Evolutionary conservation across 2,113 vertebrate species (phyloP), one percentile per base, ranked within the genome.

Genomic region (Rutilus rutilus): DNA sequence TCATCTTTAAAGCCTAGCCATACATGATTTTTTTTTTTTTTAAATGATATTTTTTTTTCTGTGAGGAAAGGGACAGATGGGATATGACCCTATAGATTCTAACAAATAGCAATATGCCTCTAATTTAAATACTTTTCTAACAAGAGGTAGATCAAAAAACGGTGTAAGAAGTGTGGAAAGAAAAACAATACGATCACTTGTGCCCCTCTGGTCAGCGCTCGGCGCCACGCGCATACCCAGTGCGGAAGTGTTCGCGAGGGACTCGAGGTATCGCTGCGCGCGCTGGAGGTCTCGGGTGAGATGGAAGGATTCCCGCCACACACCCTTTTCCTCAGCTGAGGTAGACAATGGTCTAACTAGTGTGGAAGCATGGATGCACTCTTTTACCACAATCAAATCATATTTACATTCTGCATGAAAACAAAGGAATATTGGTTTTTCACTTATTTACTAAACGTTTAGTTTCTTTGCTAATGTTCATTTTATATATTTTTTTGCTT

Each of bases 61-160:
- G 78, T 86, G 83, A 89, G 83, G 89, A 59, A 86, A 33, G 74
- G 73, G 82, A 73, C 19, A 78, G 80, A 50, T 93, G 92, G 92
- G 92, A 93, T 87, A 94, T 94, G 92, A 92, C 93, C 87, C 92
- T 94, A 92, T 95, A 94, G 78, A 92, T 86, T 87, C 92, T 93
- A 94, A 93, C 92, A 92, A 96, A 95, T 94, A 97, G 94, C 96
- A 97, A 96, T 92, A 93, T 96, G 96, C 96, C 96, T 97, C 96
- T 96, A 97, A 96, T 97, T 97, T 94, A 96, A 93, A 96, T 95
- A 95, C 92, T 90, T 94, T 93, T 96, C 95, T 96, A 95, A 54
- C 36, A 96, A 96, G 97, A 97, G 96, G 97, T 97, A 98, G 96
- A 97, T 97, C 93, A 96, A 96, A 96, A 42, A 96, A 95, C 94